A percentile compares a stretch with the other conserved stretches of the same genome.
These are phyloP conservation scores for Pyrrhosoma nymphula DNA, from an alignment of 2,888 invertebrate genomes.

Conservation along the genomic window DNA sequence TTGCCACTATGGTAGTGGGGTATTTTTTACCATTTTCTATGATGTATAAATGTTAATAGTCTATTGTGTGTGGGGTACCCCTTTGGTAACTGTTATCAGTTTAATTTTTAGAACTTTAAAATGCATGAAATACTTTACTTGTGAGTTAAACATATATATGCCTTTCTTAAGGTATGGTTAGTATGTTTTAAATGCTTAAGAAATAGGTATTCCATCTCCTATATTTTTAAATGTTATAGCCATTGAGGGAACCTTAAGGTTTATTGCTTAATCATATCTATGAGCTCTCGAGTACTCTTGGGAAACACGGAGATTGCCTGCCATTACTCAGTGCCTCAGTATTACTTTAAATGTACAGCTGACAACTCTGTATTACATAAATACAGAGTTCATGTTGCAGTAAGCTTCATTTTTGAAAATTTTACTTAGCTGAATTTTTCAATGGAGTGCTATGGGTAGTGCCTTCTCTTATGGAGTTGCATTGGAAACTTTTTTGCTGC, in stretches of 20 bases:
- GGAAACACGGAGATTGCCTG: neutral
- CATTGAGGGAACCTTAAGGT: neutral
- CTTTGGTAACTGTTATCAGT: neutral
- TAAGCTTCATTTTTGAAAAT: neutral
- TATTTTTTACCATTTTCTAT: conserved; percentile 18
- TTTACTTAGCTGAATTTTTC: neutral
- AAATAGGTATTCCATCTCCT: neutral
- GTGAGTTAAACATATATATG: neutral
- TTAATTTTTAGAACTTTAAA: neutral
- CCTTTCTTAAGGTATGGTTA: neutral
- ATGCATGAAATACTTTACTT: neutral
- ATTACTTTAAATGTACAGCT: neutral
- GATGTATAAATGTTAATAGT: conserved; percentile 8
- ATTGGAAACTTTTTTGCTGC: neutral
- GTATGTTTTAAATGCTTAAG: neutral
- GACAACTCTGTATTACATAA: neutral
- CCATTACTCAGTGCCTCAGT: conserved; percentile 13
- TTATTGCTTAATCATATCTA: neutral
- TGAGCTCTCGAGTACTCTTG: neutral
- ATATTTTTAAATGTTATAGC: conserved; percentile 5
- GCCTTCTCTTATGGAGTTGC: neutral
- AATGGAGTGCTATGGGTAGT: neutral
- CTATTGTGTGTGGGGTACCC: neutral
- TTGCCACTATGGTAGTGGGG: neutral
- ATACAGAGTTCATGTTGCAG: neutral